Conservation (phyloP, 2,888 invertebrate species). For the Seladonia tumulorum region DNA sequence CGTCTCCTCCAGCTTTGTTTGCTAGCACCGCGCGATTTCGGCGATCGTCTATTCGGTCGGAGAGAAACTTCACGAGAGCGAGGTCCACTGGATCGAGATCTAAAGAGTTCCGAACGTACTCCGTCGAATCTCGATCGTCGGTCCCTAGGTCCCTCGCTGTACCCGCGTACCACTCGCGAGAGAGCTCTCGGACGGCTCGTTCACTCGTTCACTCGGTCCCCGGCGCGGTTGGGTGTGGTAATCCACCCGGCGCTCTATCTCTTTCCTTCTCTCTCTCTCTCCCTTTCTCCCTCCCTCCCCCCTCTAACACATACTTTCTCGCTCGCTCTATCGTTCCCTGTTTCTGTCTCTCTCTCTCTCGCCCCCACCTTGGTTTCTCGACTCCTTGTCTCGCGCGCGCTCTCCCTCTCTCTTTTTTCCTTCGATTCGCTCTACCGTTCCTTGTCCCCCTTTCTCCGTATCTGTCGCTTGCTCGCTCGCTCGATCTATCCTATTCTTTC, state of each 20-base stretch:
- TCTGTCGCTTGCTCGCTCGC: constrained; percentile 33
- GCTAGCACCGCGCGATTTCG: constrained; percentile 16
- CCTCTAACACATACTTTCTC: constrained; percentile 40
- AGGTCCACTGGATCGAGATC: constrained; percentile 58
- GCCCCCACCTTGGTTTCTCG: constrained; percentile 59
- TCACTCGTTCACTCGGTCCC: constrained; percentile 74
- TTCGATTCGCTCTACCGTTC: constrained; percentile 28
- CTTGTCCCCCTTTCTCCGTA: constrained; percentile 27
- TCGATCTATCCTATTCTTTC: constrained; percentile 48
- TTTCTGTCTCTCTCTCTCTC: constrained; percentile 25
- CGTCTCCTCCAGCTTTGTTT: constrained; percentile 48
- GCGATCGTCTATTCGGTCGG: constrained; percentile 24
- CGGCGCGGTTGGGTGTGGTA: constrained; percentile 83
- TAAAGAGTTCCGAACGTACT: constrained; percentile 42
- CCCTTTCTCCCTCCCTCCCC: constrained; percentile 28
- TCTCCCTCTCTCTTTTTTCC: constrained; percentile 31
- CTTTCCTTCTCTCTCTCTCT: constrained; percentile 48
- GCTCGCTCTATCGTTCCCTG: constrained; percentile 5
- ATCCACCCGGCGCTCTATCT: constrained; percentile 77
- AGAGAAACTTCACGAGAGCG: constrained; percentile 40
- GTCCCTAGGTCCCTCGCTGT: constrained; percentile 56
- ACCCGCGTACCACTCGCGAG: constrained; percentile 72
- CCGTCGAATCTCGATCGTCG: constrained; percentile 55
- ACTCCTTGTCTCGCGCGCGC: constrained; percentile 24
- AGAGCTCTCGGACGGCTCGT: constrained; percentile 74